phyloP scores from a whole-genome alignment of 2,888 invertebrate species.

The Melanargia galathea region DNA sequence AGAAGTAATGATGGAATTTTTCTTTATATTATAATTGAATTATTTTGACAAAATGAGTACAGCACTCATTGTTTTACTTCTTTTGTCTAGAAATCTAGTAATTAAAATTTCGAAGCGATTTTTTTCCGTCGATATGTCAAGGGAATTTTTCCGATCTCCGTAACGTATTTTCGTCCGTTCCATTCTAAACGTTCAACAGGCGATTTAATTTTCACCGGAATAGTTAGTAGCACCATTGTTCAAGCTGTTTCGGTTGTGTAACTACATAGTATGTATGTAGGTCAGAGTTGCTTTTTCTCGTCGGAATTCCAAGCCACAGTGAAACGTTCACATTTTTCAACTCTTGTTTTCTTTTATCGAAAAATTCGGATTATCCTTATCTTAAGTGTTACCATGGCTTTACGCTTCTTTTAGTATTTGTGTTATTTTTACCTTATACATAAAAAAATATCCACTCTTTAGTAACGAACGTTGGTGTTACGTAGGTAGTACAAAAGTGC shows the following conservation, averaged over 20 bases:
- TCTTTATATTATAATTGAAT: no score
- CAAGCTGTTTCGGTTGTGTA: constrained; percentile 12
- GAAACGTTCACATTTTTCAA: constrained; percentile 1
- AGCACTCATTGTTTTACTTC: no score
- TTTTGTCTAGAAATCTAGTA: no score
- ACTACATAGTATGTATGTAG: constrained; percentile 9
- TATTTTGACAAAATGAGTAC: no score
- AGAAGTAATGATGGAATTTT: no score
- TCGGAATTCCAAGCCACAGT: constrained; percentile 10
- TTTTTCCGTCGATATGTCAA: no score
- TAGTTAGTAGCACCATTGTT: constrained; percentile 20
- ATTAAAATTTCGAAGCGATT: no score
- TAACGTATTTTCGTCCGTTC: constrained; percentile 4
- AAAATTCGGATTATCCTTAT: constrained; percentile 12
- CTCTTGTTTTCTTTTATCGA: constrained; percentile 15
- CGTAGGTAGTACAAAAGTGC: no score
- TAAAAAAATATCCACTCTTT: no score
- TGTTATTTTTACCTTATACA: no score
- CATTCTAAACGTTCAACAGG: constrained; percentile 18
- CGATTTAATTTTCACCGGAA: constrained; percentile 16
- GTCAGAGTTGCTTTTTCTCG: constrained; percentile 9
- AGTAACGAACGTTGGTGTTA: no score
- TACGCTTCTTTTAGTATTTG: constrained; percentile 5
- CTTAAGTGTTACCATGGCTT: constrained; percentile 16
- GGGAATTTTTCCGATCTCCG: background rate